Base-by-base conservation (phyloP, 2,113 vertebrate species). In the Pangasianodon hypophthalmus region DNA sequence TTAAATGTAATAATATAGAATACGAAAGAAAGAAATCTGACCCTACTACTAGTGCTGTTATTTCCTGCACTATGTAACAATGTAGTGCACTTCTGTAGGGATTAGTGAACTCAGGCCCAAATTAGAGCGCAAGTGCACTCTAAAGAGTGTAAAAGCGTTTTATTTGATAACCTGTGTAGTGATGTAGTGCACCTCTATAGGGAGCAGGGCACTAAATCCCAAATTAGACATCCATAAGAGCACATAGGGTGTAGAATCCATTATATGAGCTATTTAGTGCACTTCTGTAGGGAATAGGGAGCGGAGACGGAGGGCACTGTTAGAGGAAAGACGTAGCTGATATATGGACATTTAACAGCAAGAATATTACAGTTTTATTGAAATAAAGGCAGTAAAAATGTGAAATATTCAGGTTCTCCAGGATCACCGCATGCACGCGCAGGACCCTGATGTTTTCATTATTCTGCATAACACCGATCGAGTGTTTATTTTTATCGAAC, bases 271-370 rank as follows among this genome's bases (percentile, higher is more conserved):
- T 69, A 75, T 87, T 24, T 44, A 75, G 85, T 41, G 85, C 67
- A 86, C 85, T 73, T 86, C 85, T 73, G n/a, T 73, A 54, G 85
- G 85, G 85, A 87, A 87, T 56, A 87, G 67, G 4, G 64, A 21
- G 29, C 41, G 44, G 73, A 46, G 41, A 29, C 6, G 37, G 69
- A 73, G 14, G 14, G 44, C 16, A 21, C 32, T 44, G 71, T 7
- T 10, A 3, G 21, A 24, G 8, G 21, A 6, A 62, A 44, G 71
- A 3, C 19, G n/a, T 37, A 6, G 14, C 32, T 71, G 32, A 71
- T 71, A 71, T 32, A 4, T 32, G n/a, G 13, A 69, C 67, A 24
- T 60, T 60, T 24, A 60, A 24, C 5, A 50, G 10, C 7, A 9
- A 10, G 50, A 50, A 9, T 50, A 50, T 50, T 50, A 9, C 10